phyloP scores from a whole-genome alignment of 2,888 invertebrate genomes.

The Lepidocyrtoides sp. region DNA sequence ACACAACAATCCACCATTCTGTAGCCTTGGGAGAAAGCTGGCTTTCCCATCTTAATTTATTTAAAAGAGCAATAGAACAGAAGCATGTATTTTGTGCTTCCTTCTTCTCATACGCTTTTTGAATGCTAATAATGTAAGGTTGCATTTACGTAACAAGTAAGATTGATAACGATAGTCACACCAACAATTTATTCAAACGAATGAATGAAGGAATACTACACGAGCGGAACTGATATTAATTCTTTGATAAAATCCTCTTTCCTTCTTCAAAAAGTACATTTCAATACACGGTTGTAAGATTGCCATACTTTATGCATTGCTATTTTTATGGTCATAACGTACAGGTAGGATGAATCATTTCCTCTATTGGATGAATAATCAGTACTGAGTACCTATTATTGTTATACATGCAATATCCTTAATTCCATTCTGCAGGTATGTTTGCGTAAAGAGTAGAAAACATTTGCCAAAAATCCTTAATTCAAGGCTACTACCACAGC shows the following conservation, averaged over 20 bases:
- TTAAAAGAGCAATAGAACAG: constrained; percentile 36
- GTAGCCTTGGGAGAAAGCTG: neutral
- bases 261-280: neutral
- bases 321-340: too few relatives aligned
- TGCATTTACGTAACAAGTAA: neutral
- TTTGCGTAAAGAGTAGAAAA: neutral
- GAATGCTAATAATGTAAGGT: neutral
- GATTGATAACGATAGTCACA: neutral
- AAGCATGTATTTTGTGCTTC: constrained; percentile 17
- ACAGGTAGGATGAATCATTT: too few relatives aligned
- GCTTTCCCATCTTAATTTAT: constrained; percentile 53
- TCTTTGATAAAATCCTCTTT: constrained; percentile 15
- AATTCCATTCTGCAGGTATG: too few relatives aligned
- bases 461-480: constrained; percentile 1
- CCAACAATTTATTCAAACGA: constrained; percentile 13
- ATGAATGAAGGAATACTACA: constrained; percentile 22
- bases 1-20: neutral
- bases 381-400: too few relatives aligned
- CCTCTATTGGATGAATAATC: too few relatives aligned
- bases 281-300: too few relatives aligned
- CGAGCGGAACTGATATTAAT: constrained; percentile 28
- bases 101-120: neutral
- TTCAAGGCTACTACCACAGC: constrained; percentile 10
- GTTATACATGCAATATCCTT: too few relatives aligned
- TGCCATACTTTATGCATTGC: too few relatives aligned